phyloP scores from a whole-genome alignment of 2,113 vertebrate genomes.

The Phylloscopus whistleri region DNA sequence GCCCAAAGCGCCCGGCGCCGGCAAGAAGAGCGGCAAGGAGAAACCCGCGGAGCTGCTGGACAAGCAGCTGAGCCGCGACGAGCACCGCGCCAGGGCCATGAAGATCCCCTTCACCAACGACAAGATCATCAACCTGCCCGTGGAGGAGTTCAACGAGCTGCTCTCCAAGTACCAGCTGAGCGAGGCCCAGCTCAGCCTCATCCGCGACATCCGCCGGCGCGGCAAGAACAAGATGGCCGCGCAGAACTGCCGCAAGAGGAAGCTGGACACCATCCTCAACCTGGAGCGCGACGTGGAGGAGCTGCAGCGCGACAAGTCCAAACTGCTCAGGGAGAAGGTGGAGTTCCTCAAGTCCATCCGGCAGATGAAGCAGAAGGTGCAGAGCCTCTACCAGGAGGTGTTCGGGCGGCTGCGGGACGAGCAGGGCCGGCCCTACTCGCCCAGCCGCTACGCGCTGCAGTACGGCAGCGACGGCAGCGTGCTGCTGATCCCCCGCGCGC shows the following conservation, averaged over 20 bases:
- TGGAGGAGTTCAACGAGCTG: constrained; percentile 98
- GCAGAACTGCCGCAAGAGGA: constrained; percentile 97
- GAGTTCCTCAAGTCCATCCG: constrained; percentile 92
- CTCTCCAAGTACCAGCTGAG: constrained; percentile 95
- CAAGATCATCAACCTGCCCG: constrained; percentile 96
- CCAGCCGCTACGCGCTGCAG: constrained; percentile 90
- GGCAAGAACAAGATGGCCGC: constrained; percentile 99
- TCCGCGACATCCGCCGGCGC: constrained; percentile 92
- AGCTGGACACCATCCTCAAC: constrained; percentile 96
- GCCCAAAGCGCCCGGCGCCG: constrained; percentile 59
- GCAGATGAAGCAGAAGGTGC: constrained; percentile 98
- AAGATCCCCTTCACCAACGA: constrained; percentile 98
- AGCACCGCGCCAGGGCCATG: constrained; percentile 92
- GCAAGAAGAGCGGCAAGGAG: constrained; percentile 82
- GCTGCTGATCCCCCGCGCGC: constrained; percentile 84
- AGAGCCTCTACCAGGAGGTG: constrained; percentile 94
- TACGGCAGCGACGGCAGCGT: constrained; percentile 89
- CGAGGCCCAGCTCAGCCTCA: constrained; percentile 92
- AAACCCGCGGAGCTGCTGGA: constrained; percentile 85
- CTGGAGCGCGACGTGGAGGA: constrained; percentile 95
- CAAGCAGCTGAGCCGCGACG: constrained; percentile 92
- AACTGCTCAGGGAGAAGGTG: constrained; percentile 93
- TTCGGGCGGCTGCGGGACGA: constrained; percentile 91
- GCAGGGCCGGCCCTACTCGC: constrained; percentile 90
- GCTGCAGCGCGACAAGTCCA: constrained; percentile 87